Evolutionary conservation across 92 coral and sea anemone species (phyloP).

Genomic region (Diadumene lineata): DNA sequence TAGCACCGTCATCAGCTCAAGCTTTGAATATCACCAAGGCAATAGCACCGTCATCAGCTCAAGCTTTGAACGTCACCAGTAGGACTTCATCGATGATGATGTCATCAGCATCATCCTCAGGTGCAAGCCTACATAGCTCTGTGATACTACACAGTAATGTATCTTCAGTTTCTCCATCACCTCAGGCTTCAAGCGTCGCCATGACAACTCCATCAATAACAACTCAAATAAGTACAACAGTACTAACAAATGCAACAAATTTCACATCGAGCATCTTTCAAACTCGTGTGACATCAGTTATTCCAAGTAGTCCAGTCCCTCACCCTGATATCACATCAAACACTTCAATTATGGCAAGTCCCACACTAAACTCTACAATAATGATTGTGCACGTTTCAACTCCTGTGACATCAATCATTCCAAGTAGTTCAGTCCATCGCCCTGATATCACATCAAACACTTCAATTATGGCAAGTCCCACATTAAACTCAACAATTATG

Average conservation of each 20-base stretch:
- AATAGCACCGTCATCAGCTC: background rate
- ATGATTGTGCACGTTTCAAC: background rate
- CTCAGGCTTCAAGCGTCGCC: too few species aligned
- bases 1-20: background rate
- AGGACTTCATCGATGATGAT: background rate
- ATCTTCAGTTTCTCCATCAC: background rate
- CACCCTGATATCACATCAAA: too few species aligned
- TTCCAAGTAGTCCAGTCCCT: too few species aligned
- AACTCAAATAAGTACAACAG: too few species aligned
- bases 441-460: too few species aligned
- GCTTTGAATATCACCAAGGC: background rate
- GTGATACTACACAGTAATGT: too few species aligned
- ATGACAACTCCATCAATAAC: too few species aligned
- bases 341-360: background rate
- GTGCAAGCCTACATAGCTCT: too few species aligned
- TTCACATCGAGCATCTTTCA: background rate
- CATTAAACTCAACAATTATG: background rate
- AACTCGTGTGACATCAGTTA: background rate
- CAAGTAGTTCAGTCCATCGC: too few species aligned
- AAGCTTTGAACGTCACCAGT: background rate
- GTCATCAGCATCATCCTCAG: background rate
- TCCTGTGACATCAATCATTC: background rate
- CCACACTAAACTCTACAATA: background rate
- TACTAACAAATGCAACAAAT: background rate
- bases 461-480: background rate